These are phyloP conservation scores for Cyprinodon brontotheroides DNA, from an alignment of 2,113 vertebrate genomes.

Conservation along the genomic window DNA sequence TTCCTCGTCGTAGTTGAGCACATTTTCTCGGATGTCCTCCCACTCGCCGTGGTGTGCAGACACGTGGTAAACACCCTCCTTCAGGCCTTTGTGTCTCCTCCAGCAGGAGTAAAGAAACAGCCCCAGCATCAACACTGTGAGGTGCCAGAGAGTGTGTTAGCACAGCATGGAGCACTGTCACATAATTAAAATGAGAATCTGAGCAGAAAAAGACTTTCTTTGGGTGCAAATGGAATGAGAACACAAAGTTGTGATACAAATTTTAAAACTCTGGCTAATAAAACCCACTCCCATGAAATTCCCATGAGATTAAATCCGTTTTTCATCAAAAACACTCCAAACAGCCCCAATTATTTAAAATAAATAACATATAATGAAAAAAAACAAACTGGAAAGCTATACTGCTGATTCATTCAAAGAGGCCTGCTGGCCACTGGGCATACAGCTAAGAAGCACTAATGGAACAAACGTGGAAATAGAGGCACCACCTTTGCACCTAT, in stretches of 20 bases:
- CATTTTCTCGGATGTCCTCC: constrained; percentile 90
- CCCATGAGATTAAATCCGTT: not conserved
- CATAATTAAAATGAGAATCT: constrained; percentile 31
- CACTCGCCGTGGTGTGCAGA: constrained; percentile 82
- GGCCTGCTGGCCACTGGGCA: not conserved
- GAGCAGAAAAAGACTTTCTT: constrained; percentile 25
- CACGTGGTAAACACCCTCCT: constrained; percentile 78
- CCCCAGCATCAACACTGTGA: constrained; percentile 84
- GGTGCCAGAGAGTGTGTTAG: constrained; percentile 66
- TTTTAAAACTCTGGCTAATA: not conserved
- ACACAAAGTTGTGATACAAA: constrained; percentile 15
- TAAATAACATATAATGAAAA: constrained; percentile 3
- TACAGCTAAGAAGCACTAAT: constrained; percentile 42
- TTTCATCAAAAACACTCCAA: constrained; percentile 4
- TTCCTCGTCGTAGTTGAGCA: constrained; percentile 90
- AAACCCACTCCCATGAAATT: not conserved
- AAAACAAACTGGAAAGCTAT: constrained; percentile 11
- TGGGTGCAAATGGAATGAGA: constrained; percentile 25
- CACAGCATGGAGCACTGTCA: constrained; percentile 13
- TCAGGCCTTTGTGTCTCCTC: constrained; percentile 80
- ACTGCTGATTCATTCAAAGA: constrained; percentile 10
- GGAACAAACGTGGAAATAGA: constrained; percentile 24
- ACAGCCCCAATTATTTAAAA: not conserved
- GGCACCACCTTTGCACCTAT: constrained; percentile 31
- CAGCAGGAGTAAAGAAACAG: constrained; percentile 84